phyloP scores from a whole-genome alignment of 2,797 vertebrate species.

The Clarias pachynema region DNA sequence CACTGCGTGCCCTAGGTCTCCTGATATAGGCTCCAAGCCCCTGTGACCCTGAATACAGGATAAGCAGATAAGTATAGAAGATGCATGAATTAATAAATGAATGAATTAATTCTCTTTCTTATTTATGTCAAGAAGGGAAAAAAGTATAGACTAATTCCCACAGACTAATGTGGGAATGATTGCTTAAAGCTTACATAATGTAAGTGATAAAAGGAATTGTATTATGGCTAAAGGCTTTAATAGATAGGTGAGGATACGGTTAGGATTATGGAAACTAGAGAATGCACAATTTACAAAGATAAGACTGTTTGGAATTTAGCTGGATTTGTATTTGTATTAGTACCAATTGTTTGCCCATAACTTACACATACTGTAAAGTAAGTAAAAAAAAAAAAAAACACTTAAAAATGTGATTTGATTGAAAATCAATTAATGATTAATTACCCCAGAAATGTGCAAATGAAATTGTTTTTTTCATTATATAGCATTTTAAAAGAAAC shows the following conservation, averaged over 20 bases:
- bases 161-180: background rate
- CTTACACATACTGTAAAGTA: background rate
- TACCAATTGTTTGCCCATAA: background rate
- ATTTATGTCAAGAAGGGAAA: background rate
- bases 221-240: background rate
- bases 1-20: too few relatives aligned
- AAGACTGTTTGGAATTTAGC: background rate
- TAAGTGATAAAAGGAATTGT: background rate
- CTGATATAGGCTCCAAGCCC: too few relatives aligned
- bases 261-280: background rate
- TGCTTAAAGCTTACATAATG: background rate
- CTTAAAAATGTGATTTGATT: too few relatives aligned
- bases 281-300: background rate
- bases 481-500: too few relatives aligned
- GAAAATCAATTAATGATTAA: too few relatives aligned
- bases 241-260: background rate
- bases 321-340: background rate
- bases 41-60: too few relatives aligned
- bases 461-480: background rate
- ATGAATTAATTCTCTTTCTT: background rate
- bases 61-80: too few relatives aligned
- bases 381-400: too few relatives aligned
- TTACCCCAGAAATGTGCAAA: too few relatives aligned
- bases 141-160: background rate
- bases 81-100: too few relatives aligned